Evolutionary conservation across 2,113 vertebrate species (phyloP), one percentile per base, ranked within the genome.

Genomic region (Junco hyemalis): DNA sequence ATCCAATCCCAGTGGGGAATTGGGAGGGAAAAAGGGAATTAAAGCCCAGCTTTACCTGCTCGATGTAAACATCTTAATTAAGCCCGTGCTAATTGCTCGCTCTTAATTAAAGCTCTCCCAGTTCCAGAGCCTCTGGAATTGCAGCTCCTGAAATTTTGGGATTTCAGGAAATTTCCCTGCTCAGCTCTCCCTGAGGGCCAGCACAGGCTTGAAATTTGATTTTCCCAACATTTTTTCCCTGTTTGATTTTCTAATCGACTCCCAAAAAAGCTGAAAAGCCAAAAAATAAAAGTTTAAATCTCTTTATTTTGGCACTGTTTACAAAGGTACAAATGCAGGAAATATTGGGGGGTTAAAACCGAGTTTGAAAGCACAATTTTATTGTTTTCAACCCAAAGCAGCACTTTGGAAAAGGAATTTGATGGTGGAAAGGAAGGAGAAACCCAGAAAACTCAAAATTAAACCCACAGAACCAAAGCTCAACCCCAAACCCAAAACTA

Each of bases 271-370:
- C 13, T 29, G 26, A 3, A 38, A 51, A 38, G 10, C 19, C 47
- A 15, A 8, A 69, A 21, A 38, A 4, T 48, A 31, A 70, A 70
- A 70, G 68, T 31, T 31, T 4, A 7, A 40, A 70, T 53, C 47
- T 70, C 48, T 70, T 70, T 53, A 70, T 70, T 70, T 70, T 70
- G 48, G 48, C 48, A 40, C 68, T 1, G 28, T 53, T 51, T 38
- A 12, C 68, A 70, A 51, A 51, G 68, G 8, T 23, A 23, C 48
- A 51, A 51, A 70, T 9, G 20, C 68, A 51, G 47, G 47, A 16
- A 14, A 14, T 4, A 2, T 0, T 2, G 9, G 10, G 47, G n/a
- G 10, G 26, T 22, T 15, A 38, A 68, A 47, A 14, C 1, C 6
- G 12, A 36, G 24, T 36, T 36, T 69, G 11, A 22, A 28, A 50